Evolutionary conservation across 2,888 invertebrate genomes (phyloP).

Genomic region (Eledone cirrhosa): DNA sequence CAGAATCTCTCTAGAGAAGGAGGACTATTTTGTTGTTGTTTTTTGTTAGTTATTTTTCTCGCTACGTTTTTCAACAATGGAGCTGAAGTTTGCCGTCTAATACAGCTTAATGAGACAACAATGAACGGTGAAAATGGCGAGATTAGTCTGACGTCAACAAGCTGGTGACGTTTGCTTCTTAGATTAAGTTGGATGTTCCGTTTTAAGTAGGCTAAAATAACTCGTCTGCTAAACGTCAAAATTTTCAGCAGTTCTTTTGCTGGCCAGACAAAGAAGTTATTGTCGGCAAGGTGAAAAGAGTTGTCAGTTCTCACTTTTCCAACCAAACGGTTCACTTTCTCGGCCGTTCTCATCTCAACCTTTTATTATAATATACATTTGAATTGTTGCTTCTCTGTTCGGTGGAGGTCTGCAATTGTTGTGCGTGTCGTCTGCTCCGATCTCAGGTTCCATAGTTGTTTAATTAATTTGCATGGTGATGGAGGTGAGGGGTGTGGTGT

Average conservation of each 20-base stretch:
- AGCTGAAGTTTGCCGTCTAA: not conserved
- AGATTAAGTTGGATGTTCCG: conserved; percentile 25
- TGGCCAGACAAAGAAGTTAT: conserved; percentile 14
- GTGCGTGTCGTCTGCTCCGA: conserved; percentile 26
- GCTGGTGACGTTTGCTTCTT: conserved; percentile 15
- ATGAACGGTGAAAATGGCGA: not conserved
- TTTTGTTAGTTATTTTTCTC: not conserved
- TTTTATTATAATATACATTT: no score
- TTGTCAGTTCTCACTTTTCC: conserved; percentile 20
- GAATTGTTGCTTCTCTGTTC: conserved; percentile 3
- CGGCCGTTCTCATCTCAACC: conserved; percentile 12
- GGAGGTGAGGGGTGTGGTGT: no score
- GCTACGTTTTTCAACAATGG: not conserved
- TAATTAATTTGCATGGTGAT: conserved; percentile 26
- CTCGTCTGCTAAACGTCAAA: conserved; percentile 21
- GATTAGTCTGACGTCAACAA: conserved; percentile 22
- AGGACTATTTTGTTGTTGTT: not conserved
- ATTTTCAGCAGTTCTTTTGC: conserved; percentile 14
- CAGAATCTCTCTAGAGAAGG: not conserved
- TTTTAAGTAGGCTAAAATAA: conserved; percentile 25
- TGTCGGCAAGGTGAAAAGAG: conserved; percentile 3
- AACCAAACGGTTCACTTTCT: conserved; percentile 1
- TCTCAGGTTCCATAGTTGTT: conserved; percentile 24
- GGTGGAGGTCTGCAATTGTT: conserved; percentile 17
- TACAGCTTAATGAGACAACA: not conserved